phyloP scores from a whole-genome alignment of 2,888 invertebrate genomes.

The Leistus spinibarbis region DNA sequence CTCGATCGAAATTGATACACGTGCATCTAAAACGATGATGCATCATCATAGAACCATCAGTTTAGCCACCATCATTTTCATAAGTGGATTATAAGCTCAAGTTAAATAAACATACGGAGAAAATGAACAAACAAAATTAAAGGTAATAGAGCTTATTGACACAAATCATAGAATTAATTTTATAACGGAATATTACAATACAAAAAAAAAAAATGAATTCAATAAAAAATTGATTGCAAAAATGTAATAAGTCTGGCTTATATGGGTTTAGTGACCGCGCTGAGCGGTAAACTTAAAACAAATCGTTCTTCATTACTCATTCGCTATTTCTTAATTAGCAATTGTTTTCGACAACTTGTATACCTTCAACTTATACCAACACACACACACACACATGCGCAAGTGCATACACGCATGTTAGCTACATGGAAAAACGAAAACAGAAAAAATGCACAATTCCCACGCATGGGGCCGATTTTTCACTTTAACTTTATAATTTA shows the following conservation, averaged over 20 bases:
- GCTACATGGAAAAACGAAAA: neutral
- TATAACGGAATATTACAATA: neutral
- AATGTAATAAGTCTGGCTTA: neutral
- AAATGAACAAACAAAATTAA: no score
- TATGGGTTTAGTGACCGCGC: neutral
- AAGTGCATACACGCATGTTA: neutral
- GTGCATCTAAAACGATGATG: neutral
- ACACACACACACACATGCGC: neutral
- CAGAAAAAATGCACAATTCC: neutral
- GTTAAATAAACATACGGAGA: no score
- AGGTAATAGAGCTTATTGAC: no score
- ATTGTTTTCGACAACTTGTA: neutral
- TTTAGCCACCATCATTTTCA: no score
- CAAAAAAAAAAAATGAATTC: neutral
- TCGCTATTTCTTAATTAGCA: neutral
- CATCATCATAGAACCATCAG: neutral
- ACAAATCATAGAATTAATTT: no score
- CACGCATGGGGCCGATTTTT: neutral
- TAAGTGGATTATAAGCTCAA: no score
- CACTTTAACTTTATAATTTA: neutral
- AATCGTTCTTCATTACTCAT: neutral
- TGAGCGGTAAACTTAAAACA: neutral
- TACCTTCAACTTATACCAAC: neutral
- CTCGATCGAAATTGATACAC: neutral
- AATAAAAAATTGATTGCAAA: no score